Conservation (phyloP, 2,888 invertebrate species). For the Uropetala carovei region DNA sequence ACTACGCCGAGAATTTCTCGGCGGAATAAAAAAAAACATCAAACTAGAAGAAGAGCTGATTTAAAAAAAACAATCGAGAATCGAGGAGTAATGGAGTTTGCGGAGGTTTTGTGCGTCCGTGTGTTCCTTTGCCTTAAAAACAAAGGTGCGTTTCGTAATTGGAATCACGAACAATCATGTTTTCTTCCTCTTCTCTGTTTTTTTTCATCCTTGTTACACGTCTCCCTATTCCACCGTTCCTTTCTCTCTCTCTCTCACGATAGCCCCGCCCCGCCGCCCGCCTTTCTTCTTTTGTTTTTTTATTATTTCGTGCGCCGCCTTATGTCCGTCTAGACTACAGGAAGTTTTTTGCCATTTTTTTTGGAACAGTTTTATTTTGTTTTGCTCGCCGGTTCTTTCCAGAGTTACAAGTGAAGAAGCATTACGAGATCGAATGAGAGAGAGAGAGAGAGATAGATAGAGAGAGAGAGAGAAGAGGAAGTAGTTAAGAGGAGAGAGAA, state of each 20-base stretch:
- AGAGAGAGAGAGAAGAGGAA: no score
- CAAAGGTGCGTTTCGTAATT: not conserved
- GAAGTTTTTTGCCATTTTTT: constrained; percentile 18
- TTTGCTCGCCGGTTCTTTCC: not conserved
- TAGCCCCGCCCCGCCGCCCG: not conserved
- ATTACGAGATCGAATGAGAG: not conserved
- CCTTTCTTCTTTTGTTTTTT: not conserved
- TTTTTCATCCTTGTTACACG: not conserved
- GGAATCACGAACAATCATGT: not conserved
- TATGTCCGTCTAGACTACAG: not conserved
- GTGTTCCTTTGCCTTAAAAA: not conserved
- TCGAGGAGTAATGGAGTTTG: not conserved
- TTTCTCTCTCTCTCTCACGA: not conserved
- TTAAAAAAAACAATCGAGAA: not conserved
- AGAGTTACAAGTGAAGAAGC: not conserved
- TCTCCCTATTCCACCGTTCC: not conserved
- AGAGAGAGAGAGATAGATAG: no score
- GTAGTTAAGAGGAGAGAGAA: no score
- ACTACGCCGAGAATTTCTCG: not conserved
- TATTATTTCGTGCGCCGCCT: constrained; percentile 1
- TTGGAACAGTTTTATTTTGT: not conserved
- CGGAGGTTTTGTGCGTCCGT: not conserved
- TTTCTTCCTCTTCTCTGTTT: not conserved
- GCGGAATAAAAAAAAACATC: not conserved
- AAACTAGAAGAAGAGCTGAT: not conserved